Evolutionary conservation across 2,888 invertebrate species (phyloP), one percentile per base, ranked within the genome.

Genomic region (Drosophila fulvimacula): DNA sequence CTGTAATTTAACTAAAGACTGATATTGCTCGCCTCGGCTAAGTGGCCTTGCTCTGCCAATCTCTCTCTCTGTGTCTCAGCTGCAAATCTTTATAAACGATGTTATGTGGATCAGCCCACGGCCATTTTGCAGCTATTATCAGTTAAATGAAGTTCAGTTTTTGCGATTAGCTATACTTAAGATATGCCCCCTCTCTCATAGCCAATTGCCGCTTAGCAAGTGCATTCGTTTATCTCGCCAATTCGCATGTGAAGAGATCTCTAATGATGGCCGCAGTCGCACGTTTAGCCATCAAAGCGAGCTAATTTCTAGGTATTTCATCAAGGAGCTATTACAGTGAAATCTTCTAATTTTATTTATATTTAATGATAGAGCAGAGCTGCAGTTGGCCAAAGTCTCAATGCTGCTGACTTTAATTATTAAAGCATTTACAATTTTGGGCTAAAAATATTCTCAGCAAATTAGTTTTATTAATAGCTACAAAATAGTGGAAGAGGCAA

Each of bases 1-100:
- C 82, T 87, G 80, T 79, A 82, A 82, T 82, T 82, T 82, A 79
- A 72, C 74, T 82, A 82, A 82, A 85, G 66, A 82, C 82, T 65
- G 82, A 82, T 74, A 83, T 83, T 82, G 82, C 61, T 66, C 53
- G 84, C 38, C 48, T 46, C 21, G 63, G 24, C 81, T 82, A 87
- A 82, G 88, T 81, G 82, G 84, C 61, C 52, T 49, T 57, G 52
- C 57, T 30, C 6, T 7, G 27, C 6, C 27, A 5, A 30, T 30
- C 46, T 1, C 11, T 52, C 44, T 17, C 27, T 53, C 52, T n/a
- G n/a, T n/a, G n/a, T 39, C 36, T 57, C 42, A 10, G 27, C 63
- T 42, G 63, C 39, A 21, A 17, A 32, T 32, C 59, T 30, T 7
- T 41, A 34, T 17, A 62, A 65, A 44, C 64, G 64, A 38, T 66